Evolutionary conservation across 2,888 invertebrate species (phyloP).

Genomic region (Rhyacophila evoluta): DNA sequence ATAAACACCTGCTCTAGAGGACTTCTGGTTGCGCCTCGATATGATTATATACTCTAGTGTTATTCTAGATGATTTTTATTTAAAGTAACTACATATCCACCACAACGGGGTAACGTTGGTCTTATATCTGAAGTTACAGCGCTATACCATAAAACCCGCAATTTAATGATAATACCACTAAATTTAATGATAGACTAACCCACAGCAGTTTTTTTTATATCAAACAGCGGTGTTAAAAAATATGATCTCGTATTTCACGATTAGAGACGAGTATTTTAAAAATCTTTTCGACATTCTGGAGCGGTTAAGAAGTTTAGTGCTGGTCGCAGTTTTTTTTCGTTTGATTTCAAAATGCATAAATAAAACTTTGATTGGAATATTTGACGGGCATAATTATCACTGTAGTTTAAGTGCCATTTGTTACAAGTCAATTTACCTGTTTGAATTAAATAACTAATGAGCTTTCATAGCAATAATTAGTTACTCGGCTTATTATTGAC

Average conservation of each 20-base stretch:
- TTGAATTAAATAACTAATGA: too few species aligned
- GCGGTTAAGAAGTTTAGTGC: not conserved
- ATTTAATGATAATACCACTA: constrained; percentile 23
- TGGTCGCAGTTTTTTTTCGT: not conserved
- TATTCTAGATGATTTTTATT: not conserved
- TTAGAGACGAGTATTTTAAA: constrained; percentile 17
- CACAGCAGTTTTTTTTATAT: constrained; percentile 11
- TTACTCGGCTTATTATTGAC: too few species aligned
- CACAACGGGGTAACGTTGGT: not conserved
- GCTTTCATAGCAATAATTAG: too few species aligned
- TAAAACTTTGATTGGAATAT: constrained; percentile 9
- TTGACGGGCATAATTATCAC: not conserved
- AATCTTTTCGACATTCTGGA: constrained; percentile 26
- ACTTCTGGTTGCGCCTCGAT: constrained; percentile 25
- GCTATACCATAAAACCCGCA: constrained; percentile 19
- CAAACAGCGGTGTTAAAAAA: constrained; percentile 26
- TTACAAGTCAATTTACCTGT: not conserved
- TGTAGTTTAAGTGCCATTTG: not conserved
- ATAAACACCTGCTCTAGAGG: constrained; percentile 27
- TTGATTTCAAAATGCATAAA: constrained; percentile 7
- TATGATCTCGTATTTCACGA: constrained; percentile 34
- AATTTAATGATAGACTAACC: constrained; percentile 30
- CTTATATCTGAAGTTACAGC: not conserved
- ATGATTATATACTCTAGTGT: constrained; percentile 11
- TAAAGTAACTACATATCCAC: not conserved